A percentile compares a stretch with the other conserved stretches of the same genome.
phyloP scores from a whole-genome alignment of 2,113 vertebrate genomes.

The Melanocharis versteri region DNA sequence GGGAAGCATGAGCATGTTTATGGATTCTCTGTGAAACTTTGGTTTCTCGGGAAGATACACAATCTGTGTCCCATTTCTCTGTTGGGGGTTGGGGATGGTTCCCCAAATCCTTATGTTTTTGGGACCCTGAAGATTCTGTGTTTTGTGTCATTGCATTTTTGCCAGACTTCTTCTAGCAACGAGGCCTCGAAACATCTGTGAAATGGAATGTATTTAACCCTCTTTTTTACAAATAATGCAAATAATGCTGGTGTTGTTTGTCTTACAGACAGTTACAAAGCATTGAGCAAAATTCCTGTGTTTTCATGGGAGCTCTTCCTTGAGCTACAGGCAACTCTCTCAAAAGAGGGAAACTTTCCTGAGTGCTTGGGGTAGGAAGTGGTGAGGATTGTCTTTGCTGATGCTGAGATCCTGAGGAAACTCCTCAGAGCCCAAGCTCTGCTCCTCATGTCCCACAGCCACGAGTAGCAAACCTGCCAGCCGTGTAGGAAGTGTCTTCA shows the following conservation, averaged over 20 bases:
- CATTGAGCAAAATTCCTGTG: neutral
- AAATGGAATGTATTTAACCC: neutral
- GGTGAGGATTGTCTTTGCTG: neutral
- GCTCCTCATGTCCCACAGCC: fast-evolving
- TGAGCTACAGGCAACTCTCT: neutral
- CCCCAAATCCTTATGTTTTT: neutral
- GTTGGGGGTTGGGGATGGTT: neutral
- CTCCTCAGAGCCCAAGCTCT: neutral
- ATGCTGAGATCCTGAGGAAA: neutral
- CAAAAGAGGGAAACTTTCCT: neutral
- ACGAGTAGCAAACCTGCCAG: neutral
- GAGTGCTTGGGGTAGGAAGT: neutral
- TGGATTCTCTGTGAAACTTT: neutral
- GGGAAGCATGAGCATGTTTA: neutral
- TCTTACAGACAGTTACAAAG: neutral
- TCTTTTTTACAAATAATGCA: neutral
- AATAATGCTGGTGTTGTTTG: neutral
- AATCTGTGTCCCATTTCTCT: neutral
- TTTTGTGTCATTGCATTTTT: neutral
- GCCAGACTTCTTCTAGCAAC: neutral
- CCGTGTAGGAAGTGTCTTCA: fast-evolving
- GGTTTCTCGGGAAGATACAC: neutral
- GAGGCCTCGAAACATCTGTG: neutral
- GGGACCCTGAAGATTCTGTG: neutral
- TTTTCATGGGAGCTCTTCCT: neutral